Percentiles rank a stretch among this genome's conserved stretches.
These are phyloP conservation scores for Cephus pulcher DNA, from an alignment of 2,888 invertebrate genomes.

Conservation along the genomic window DNA sequence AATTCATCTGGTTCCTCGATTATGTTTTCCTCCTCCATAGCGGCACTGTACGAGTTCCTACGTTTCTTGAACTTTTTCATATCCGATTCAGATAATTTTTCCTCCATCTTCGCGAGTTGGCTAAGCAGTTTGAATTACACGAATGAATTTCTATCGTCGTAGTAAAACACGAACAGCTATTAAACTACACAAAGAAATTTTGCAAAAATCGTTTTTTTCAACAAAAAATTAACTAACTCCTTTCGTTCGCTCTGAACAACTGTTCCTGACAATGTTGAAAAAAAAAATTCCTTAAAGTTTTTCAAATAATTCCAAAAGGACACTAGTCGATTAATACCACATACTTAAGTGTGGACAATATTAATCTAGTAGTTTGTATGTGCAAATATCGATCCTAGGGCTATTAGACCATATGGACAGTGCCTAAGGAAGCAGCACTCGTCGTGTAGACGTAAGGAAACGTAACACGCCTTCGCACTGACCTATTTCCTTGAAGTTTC, in stretches of 20 bases:
- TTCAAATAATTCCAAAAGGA: neutral
- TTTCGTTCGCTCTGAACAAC: neutral
- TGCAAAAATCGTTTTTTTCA: neutral
- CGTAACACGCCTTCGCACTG: neutral
- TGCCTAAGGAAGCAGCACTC: neutral
- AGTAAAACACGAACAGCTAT: neutral
- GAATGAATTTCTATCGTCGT: neutral
- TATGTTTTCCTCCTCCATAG: constrained; percentile 41
- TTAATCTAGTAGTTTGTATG: neutral
- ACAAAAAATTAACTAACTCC: neutral
- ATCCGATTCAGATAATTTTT: neutral
- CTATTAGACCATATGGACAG: neutral
- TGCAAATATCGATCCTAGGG: neutral
- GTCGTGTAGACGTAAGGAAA: neutral
- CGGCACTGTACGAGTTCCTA: constrained; percentile 51
- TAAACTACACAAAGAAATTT: neutral
- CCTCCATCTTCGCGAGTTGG: neutral
- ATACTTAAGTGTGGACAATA: neutral
- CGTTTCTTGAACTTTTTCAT: constrained; percentile 25
- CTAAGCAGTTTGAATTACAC: neutral
- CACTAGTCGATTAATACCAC: neutral
- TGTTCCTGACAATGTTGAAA: neutral
- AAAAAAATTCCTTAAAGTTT: neutral
- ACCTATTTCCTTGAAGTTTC: neutral
- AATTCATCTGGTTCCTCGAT: constrained; percentile 33